A percentile compares a stretch with the other conserved stretches of the same genome.
Evolutionary conservation across 2,113 vertebrate species (phyloP).

Genomic region (Spizaetus ornatus): DNA sequence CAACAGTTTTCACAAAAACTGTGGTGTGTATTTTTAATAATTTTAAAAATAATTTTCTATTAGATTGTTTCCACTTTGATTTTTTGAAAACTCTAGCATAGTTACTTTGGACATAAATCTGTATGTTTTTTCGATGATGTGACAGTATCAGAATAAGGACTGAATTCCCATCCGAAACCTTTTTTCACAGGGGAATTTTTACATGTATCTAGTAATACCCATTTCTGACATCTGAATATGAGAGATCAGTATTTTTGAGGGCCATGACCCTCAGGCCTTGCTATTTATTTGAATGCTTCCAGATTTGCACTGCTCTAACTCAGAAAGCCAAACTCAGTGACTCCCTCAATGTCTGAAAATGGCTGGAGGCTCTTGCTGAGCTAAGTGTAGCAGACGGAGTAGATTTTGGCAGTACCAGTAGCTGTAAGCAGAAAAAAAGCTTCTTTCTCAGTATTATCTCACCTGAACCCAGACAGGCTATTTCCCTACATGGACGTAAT

Average conservation of each 20-base stretch:
- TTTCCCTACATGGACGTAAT: neutral
- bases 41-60: neutral
- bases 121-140: neutral
- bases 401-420: neutral
- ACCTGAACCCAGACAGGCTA: neutral
- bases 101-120: neutral
- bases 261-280: neutral
- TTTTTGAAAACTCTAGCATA: neutral
- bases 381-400: neutral
- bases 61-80: neutral
- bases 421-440: neutral
- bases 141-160: neutral
- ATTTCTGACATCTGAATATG: neutral
- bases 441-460: neutral
- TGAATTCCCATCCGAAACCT: neutral
- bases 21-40: neutral
- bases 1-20: neutral
- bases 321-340: neutral
- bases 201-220: neutral
- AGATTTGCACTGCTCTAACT: neutral
- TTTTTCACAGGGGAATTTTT: neutral
- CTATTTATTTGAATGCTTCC: neutral
- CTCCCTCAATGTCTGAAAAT: neutral
- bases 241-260: neutral
- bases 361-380: neutral